Evolutionary conservation across 2,113 vertebrate species (phyloP), one percentile per base, ranked within the genome.

Genomic region (Vidua chalybeata): DNA sequence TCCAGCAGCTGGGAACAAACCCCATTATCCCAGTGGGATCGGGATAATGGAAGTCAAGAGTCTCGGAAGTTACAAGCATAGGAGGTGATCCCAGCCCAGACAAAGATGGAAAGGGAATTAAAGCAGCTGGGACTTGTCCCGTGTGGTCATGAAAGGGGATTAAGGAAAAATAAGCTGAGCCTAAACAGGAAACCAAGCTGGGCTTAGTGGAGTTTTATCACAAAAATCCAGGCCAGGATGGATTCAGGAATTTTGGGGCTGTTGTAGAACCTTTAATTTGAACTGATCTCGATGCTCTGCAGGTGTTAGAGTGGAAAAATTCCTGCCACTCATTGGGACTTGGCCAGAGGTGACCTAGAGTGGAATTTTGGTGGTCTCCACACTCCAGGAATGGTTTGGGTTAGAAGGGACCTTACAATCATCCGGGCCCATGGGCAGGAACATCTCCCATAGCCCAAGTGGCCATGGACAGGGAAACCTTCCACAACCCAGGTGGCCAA

Each of bases 311-410:
- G 35, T 30, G 39, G 46, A 59, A 41, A 43, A 27, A 9, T 6
- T 5, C 11, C 17, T 39, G 55, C 0, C 1, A 11, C 17, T 72
- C n/a, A 4, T 3, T 46, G 71, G 41, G 33, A 7, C 6, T 6
- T 4, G 35, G 35, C 35, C 55, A 85, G 71, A 63, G 64, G 9
- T 55, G 31, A 30, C 20, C 51, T 33, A 2, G n/a, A 83, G 35
- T 15, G 52, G 39, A 43, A 45, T 33, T 39, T 54, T 13, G 15
- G 14, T 11, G 51, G 15, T 37, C 55, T 37, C 30, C 72, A 21
- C 26, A 16, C 8, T 52, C 51, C 51, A 28, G 51, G 51, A 28
- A 15, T 28, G 54, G 31, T 15, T 15, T 20, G 52, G 23, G 23
- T 11, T 56, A 31, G 71, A 11, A n/a, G 30, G 30, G 16, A 73